These are phyloP conservation scores for Glossophaga mutica DNA, from an alignment of 2,797 vertebrate genomes.

Conservation along the genomic window DNA sequence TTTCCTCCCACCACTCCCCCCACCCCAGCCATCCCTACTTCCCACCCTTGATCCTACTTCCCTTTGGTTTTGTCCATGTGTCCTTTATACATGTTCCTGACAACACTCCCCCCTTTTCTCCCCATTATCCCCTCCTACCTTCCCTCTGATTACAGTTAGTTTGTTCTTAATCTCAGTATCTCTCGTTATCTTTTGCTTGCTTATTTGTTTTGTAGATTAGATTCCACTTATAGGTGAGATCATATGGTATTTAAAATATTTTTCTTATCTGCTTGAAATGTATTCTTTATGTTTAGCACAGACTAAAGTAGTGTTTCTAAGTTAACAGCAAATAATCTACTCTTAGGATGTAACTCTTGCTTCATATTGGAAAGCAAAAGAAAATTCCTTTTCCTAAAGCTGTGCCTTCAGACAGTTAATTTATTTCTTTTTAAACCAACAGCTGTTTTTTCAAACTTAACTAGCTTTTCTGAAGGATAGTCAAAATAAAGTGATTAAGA, in stretches of 20 bases:
- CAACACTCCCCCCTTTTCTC: too few species aligned
- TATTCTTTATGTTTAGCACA: neutral
- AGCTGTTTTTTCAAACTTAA: neutral
- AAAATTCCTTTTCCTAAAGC: neutral
- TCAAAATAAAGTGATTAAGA: slow-evolving; percentile 41
- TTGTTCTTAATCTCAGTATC: too few species aligned
- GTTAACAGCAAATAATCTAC: neutral
- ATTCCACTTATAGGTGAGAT: too few species aligned
- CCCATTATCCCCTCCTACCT: too few species aligned
- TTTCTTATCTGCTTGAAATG: neutral
- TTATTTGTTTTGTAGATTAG: too few species aligned
- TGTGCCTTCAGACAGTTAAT: neutral
- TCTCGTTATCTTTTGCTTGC: too few species aligned
- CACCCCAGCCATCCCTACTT: too few species aligned
- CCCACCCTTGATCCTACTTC: too few species aligned
- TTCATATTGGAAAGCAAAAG: neutral
- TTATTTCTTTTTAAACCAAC: slow-evolving; percentile 29
- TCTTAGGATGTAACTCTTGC: neutral
- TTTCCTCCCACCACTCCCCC: too few species aligned
- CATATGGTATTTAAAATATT: neutral
- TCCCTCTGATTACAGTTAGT: too few species aligned
- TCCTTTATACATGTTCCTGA: too few species aligned
- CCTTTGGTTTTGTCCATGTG: too few species aligned
- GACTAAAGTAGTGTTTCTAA: neutral
- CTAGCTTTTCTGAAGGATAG: slow-evolving; percentile 4